Conservation (phyloP, 2,888 invertebrate genomes). For the Lydus trimaculatus region DNA sequence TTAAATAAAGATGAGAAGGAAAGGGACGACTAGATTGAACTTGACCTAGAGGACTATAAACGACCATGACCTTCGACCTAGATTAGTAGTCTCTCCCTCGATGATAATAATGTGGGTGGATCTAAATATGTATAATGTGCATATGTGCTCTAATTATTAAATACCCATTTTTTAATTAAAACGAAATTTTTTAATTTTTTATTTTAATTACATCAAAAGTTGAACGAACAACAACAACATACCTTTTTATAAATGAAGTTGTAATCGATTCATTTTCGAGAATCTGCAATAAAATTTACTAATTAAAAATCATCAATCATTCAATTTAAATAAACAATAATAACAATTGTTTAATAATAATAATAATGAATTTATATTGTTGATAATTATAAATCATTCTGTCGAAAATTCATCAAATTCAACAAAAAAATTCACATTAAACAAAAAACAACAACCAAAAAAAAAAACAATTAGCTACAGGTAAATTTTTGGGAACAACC, state of each 20-base stretch:
- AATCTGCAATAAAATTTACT: not conserved
- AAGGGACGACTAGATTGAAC: constrained; percentile 42
- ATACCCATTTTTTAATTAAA: too few species aligned
- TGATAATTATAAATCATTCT: not conserved
- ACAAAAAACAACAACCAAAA: not conserved
- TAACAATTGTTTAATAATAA: too few species aligned
- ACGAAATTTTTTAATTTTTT: not conserved
- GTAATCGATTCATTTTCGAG: not conserved
- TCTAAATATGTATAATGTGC: constrained; percentile 12
- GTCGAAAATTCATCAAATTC: not conserved
- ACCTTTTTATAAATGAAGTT: not conserved
- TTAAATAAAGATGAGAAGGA: constrained; percentile 34
- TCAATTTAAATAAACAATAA: not conserved
- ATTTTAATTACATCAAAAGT: not conserved
- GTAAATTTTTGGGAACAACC: not conserved
- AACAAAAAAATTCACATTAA: too few species aligned
- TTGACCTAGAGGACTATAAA: constrained; percentile 47
- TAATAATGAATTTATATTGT: too few species aligned
- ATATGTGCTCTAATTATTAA: not conserved
- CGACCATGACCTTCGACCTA: constrained; percentile 49
- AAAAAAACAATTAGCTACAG: not conserved
- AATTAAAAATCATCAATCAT: not conserved
- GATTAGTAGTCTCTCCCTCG: constrained; percentile 40
- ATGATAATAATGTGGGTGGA: constrained; percentile 34
- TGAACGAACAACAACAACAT: not conserved